Evolutionary conservation across 2,888 invertebrate genomes (phyloP).

Genomic region (Syritta pipiens): DNA sequence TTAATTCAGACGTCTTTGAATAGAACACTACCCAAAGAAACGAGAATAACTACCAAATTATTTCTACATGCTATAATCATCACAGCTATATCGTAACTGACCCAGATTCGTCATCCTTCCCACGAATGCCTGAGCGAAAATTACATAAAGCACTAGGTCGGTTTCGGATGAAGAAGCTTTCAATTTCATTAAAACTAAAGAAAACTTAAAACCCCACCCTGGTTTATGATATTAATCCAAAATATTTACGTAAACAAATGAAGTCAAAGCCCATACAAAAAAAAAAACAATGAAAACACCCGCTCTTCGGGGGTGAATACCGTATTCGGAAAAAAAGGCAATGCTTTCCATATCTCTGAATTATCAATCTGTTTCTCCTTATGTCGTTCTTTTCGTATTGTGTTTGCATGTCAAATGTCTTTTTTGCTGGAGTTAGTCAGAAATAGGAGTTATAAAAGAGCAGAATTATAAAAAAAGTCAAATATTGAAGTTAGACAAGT

Average conservation of each 20-base stretch:
- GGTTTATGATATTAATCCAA: slow-evolving; percentile 15
- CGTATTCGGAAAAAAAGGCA: too few species aligned
- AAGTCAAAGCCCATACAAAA: slow-evolving; percentile 53
- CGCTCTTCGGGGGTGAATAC: slow-evolving; percentile 44
- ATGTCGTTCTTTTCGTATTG: too few species aligned
- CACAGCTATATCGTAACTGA: slow-evolving; percentile 27
- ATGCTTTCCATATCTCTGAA: not conserved
- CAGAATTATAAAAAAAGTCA: too few species aligned
- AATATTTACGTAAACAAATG: slow-evolving; percentile 43
- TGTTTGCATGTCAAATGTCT: too few species aligned
- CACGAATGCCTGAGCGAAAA: not conserved
- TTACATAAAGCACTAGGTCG: slow-evolving; percentile 28
- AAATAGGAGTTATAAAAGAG: too few species aligned
- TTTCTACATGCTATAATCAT: slow-evolving; percentile 1
- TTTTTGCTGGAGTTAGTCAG: too few species aligned
- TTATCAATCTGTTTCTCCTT: slow-evolving; percentile 41
- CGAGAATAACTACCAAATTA: not conserved
- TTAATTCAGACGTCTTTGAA: too few species aligned
- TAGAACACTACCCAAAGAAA: too few species aligned
- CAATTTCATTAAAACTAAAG: slow-evolving; percentile 60
- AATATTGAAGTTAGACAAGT: too few species aligned
- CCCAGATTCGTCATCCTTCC: slow-evolving; percentile 28
- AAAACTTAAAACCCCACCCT: slow-evolving; percentile 47
- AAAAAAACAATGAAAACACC: not conserved
- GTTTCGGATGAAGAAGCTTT: slow-evolving; percentile 39